Evolutionary conservation across 2,797 vertebrate genomes (phyloP).

Genomic region (Coilia nasus): DNA sequence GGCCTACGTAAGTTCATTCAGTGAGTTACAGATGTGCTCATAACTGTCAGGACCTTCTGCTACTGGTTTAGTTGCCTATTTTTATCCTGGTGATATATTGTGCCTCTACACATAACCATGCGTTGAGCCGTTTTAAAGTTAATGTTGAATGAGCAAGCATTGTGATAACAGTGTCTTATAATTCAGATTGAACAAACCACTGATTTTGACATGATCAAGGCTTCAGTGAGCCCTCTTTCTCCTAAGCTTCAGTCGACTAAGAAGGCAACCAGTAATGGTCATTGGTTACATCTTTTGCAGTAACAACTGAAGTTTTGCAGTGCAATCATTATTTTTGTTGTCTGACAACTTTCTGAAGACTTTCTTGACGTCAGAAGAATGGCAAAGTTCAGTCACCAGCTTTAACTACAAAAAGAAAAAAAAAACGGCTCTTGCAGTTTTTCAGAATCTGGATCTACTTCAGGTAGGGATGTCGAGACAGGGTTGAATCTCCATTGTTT

Average conservation of each 20-base stretch:
- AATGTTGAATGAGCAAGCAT: background rate
- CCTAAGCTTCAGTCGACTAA: background rate
- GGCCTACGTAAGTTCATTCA: background rate
- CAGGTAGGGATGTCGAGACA: too few relatives aligned
- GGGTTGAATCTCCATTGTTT: too few relatives aligned
- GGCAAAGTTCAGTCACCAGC: background rate
- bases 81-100: background rate
- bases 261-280: background rate
- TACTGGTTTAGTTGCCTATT: background rate
- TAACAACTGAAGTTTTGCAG: background rate
- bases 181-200: background rate
- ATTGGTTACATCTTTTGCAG: background rate
- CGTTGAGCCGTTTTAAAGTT: background rate
- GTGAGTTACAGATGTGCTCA: background rate
- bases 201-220: background rate
- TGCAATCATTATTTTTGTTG: background rate
- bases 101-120: background rate
- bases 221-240: background rate
- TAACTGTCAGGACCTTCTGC: background rate
- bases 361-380: background rate
- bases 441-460: too few relatives aligned
- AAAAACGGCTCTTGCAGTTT: background rate
- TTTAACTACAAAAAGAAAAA: background rate
- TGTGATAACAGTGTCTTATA: background rate
- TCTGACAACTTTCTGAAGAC: background rate